A percentile compares a stretch with the other conserved stretches of the same genome.
Conservation (phyloP, 2,113 vertebrate genomes). For the Callopanchax toddi region DNA sequence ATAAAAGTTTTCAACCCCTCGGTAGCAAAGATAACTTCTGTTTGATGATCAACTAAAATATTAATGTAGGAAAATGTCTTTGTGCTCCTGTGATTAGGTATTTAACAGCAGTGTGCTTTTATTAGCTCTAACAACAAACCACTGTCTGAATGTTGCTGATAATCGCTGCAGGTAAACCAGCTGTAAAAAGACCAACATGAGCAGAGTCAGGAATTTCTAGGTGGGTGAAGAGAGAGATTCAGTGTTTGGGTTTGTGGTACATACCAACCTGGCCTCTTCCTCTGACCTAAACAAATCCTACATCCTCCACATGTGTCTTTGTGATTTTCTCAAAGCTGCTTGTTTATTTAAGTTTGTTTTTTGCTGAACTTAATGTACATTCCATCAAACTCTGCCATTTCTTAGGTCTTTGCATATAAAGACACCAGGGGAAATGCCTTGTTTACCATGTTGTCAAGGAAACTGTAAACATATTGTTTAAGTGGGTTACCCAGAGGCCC, state of each 20-base stretch:
- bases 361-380: neutral
- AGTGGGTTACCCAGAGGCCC: constrained; percentile 57
- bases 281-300: neutral
- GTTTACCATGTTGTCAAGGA: constrained; percentile 40
- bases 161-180: constrained; percentile 2
- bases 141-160: constrained; percentile 17
- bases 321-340: neutral
- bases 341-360: neutral
- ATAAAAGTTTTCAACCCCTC: too few species aligned
- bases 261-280: too few species aligned
- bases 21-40: too few species aligned
- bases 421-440: constrained; percentile 7
- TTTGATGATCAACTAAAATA: neutral
- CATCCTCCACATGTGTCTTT: neutral
- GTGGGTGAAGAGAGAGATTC: too few species aligned
- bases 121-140: constrained; percentile 2
- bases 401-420: constrained; percentile 14
- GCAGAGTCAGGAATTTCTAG: too few species aligned
- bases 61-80: neutral
- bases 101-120: neutral
- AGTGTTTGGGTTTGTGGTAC: too few species aligned
- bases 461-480: constrained; percentile 51
- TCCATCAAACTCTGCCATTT: constrained; percentile 1
- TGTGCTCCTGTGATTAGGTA: constrained; percentile 1
- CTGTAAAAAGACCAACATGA: neutral